These are phyloP conservation scores for Apodemus speciosus DNA, from an alignment of 2,113 vertebrate genomes.

Conservation along the genomic window DNA sequence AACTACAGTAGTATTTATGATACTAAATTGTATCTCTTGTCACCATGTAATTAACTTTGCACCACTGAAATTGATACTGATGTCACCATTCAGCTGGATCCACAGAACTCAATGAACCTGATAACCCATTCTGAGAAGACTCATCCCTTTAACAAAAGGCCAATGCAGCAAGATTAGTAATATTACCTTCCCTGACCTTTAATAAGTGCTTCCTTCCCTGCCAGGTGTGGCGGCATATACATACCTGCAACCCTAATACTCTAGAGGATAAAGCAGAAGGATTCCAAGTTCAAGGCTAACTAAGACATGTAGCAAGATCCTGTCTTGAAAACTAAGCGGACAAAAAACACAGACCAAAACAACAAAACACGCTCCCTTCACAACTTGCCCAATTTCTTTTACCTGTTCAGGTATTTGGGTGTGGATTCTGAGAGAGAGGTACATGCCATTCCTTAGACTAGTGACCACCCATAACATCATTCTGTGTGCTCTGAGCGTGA, in stretches of 20 bases:
- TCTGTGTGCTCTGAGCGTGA: not conserved
- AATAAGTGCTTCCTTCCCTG: not conserved
- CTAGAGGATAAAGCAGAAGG: not conserved
- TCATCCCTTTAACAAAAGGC: not conserved
- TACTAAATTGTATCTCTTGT: not conserved
- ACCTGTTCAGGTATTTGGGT: not conserved
- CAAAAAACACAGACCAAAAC: not conserved
- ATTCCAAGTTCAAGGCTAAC: not conserved
- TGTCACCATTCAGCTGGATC: not conserved
- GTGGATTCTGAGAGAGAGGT: not conserved
- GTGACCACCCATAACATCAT: not conserved
- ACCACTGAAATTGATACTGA: conserved; percentile 17
- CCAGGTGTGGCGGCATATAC: not conserved
- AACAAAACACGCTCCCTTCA: not conserved
- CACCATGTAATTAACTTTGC: conserved; percentile 28
- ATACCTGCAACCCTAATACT: not conserved
- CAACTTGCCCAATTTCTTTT: not conserved
- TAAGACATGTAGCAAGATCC: not conserved
- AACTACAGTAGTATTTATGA: not conserved
- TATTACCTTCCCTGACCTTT: not conserved
- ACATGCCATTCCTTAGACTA: not conserved
- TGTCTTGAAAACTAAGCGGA: not conserved
- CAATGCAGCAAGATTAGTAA: not conserved
- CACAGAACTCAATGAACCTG: not conserved
- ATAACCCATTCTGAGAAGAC: conserved; percentile 15